Base-by-base conservation (phyloP, 1,140 invertebrate species). In the Brachionus koreanus region DNA sequence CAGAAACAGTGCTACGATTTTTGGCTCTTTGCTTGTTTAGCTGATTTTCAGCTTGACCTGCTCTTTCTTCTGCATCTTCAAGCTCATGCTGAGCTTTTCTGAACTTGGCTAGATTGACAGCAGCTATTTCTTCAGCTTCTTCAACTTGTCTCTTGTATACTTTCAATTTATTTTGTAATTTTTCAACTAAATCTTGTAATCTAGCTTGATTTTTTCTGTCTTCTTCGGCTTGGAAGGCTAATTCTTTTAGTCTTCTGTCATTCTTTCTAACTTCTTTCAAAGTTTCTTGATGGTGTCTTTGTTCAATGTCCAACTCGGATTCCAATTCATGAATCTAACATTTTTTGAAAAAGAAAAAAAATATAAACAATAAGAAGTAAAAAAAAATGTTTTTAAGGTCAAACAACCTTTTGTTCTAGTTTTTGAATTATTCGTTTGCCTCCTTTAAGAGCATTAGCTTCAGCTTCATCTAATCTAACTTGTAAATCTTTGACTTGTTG, bases 61-160 rank as follows among this genome's bases (percentile, higher is more conserved):
- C 95, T 85, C 96, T 93, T 89, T 98, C 97, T 89, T 99, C 97
- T 76, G 97, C 95, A 90, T 99, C 97, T 90, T 99, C 82, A 1
- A 82, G 33, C 23, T 82, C 82, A 42, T 69, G 63, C 61, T 82
- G 82, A 3, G 96, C 95, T 90, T 98, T 98, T 88, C 97, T 94
- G 94, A 97, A 99, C 91, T 99, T 99, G 89, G 96, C 96, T 89
- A 98, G 93, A 91, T 98, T 98, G 85, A 98, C 92, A 87, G 95
- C 96, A 86, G 96, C 96, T 86, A 98, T 96, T 90, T 98, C 96
- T 91, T 98, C 96, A 84, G 96, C 96, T 89, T 98, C 97, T 88
- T 98, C 97, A 87, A 98, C 97, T 91, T 98, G 96, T 90, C 95
- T 94, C 93, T 98, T 98, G 93, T 98, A 98, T 84, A 94, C 95